Conservation (phyloP, 1,140 invertebrate genomes). For the Nasonia giraulti region DNA sequence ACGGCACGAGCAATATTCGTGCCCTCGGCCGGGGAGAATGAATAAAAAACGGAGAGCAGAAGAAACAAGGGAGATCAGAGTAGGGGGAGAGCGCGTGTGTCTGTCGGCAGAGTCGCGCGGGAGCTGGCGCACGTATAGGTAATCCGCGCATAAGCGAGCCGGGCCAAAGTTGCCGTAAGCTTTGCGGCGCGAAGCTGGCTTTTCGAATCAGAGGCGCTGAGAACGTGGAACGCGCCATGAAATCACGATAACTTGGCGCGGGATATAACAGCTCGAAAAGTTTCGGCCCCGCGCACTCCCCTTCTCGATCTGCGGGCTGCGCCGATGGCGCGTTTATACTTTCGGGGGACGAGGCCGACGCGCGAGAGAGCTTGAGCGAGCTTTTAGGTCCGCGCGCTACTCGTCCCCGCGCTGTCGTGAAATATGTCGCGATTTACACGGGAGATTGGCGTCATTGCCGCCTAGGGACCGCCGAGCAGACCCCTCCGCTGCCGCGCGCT, state of each 20-base stretch:
- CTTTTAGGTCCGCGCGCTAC: constrained; percentile 37
- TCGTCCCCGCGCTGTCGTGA: constrained; percentile 61
- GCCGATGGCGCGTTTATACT: neutral
- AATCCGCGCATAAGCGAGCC: constrained; percentile 3
- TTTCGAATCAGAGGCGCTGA: constrained; percentile 25
- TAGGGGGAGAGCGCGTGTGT: neutral
- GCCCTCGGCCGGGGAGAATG: neutral
- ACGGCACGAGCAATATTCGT: constrained; percentile 26
- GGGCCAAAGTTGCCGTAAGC: neutral
- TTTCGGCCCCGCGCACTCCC: constrained; percentile 54
- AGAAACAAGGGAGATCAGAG: neutral
- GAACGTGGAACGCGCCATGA: constrained; percentile 17
- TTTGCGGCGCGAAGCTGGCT: constrained; percentile 26
- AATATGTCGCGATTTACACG: constrained; percentile 75
- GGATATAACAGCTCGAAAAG: constrained; percentile 59
- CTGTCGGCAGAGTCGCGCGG: too few relatives aligned
- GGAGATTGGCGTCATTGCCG: constrained; percentile 73
- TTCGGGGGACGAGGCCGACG: neutral
- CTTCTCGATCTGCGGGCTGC: constrained; percentile 33
- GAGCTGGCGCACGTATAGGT: neutral
- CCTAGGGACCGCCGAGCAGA: constrained; percentile 63
- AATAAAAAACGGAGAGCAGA: constrained; percentile 14
- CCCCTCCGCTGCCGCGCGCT: constrained; percentile 11
- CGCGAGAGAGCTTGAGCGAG: neutral
- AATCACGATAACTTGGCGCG: constrained; percentile 56